phyloP scores from a whole-genome alignment of 2,888 invertebrate species.

The Tachina lurida region DNA sequence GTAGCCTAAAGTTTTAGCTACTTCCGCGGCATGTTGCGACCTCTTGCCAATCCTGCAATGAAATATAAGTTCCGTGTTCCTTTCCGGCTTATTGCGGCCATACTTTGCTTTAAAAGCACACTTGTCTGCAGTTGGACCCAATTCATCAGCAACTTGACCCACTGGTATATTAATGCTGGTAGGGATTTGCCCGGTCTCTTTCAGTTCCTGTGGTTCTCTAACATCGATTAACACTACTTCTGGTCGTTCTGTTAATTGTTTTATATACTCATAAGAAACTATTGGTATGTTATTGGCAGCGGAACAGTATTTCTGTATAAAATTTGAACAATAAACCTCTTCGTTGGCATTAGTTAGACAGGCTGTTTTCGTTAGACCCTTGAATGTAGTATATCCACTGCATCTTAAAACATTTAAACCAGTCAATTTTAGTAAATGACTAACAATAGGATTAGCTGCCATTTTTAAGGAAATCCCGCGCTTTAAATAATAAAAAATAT shows the following conservation, averaged over 20 bases:
- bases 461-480: no score
- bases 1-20: constrained; percentile 79
- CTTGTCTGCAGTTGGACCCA: constrained; percentile 70
- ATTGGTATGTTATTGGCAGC: constrained; percentile 60
- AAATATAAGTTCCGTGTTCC: constrained; percentile 86
- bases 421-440: no score
- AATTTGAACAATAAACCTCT: neutral
- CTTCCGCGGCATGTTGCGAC: constrained; percentile 86
- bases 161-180: constrained; percentile 90
- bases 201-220: constrained; percentile 88
- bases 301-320: constrained; percentile 5
- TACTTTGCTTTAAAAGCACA: constrained; percentile 85
- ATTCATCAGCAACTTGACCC: constrained; percentile 79
- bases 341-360: neutral
- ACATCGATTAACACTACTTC: constrained; percentile 88
- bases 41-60: constrained; percentile 88
- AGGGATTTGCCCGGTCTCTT: constrained; percentile 88
- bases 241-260: constrained; percentile 82
- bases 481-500: no score
- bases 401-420: neutral
- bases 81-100: constrained; percentile 85
- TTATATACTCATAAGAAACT: constrained; percentile 81
- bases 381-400: neutral
- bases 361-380: neutral
- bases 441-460: no score